Evolutionary conservation across 35 echinoderm and acorn worm genomes (phyloP), one percentile per base, ranked within the genome.

Genomic region (Stichopus chloronotus): DNA sequence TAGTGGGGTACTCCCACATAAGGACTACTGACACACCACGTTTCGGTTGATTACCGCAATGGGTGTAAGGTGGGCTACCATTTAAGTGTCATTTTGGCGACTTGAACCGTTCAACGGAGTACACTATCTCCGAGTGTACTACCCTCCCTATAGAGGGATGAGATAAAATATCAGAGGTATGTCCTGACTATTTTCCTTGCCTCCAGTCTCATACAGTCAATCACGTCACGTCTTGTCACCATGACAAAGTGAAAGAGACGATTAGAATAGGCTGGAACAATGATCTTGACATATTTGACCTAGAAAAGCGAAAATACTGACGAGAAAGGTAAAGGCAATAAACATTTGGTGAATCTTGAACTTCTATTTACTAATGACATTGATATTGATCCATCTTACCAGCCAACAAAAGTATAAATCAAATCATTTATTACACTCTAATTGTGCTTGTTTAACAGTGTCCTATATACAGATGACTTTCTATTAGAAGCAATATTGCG

Each of bases 321-420:
- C 12, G 58, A 19, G 58, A 17, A 16, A 8, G 19, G 30, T n/a
- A n/a, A n/a, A n/a, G n/a, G n/a, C n/a, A n/a, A 84, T 7, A 55
- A 10, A 55, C 6, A 72, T 16, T 72, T 19, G 17, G 6, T 16
- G 21, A 72, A 57, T 23, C 3, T 57, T 57, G 16, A 85, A 58
- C 57, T 85, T 85, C 82, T 85, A 85, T 85, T 85, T 58, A 58
- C 82, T 85, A 85, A 85, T 58, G 82, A 85, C 82, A 85, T 58
- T 58, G 82, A 85, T 85, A 85, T 85, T 85, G 82, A 85, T 85
- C 82, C 82, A 85, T 85, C 82, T 85, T 58, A 85, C 82, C 82
- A 85, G 82, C 82, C 82, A 85, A 85, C 82, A 58, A 85, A 85
- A 85, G 17, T 22, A n/a, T 17, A 57, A 85, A 85, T 22, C 5